These are phyloP conservation scores for Cuniculus paca DNA, from an alignment of 2,797 vertebrate species.

Conservation along the genomic window DNA sequence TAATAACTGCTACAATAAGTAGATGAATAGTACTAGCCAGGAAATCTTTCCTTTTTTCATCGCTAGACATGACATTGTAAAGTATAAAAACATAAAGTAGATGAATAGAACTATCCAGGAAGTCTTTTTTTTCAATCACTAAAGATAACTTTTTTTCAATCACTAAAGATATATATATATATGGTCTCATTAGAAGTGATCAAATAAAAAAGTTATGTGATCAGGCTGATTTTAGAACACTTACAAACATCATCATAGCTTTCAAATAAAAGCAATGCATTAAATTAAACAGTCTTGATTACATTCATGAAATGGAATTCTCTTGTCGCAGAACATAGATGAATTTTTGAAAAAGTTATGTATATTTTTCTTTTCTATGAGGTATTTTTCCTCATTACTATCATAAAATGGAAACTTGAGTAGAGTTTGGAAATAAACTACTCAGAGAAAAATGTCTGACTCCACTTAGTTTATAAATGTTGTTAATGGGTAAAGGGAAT, in stretches of 20 bases:
- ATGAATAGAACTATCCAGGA: not conserved
- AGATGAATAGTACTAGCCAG: not conserved
- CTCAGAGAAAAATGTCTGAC: not conserved
- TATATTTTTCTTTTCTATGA: constrained; percentile 1
- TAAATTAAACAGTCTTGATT: not conserved
- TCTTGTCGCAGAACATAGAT: not conserved
- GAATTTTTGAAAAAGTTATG: not conserved
- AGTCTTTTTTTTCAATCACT: not conserved
- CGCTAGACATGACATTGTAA: not conserved
- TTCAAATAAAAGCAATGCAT: not conserved
- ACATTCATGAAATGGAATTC: not conserved
- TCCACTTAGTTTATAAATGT: constrained; percentile 30
- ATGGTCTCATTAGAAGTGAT: not conserved
- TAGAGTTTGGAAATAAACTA: not conserved
- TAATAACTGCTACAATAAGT: not conserved
- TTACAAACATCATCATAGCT: not conserved
- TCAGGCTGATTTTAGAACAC: not conserved
- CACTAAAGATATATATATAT: not conserved
- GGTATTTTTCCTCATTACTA: not conserved
- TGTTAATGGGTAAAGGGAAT: not conserved
- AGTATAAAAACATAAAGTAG: not conserved
- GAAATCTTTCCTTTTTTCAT: not conserved
- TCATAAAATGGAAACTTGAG: not conserved
- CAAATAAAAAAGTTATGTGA: not conserved
- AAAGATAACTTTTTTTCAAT: not conserved